phyloP scores from a whole-genome alignment of 2,888 invertebrate species.

The Dryomyza anilis region DNA sequence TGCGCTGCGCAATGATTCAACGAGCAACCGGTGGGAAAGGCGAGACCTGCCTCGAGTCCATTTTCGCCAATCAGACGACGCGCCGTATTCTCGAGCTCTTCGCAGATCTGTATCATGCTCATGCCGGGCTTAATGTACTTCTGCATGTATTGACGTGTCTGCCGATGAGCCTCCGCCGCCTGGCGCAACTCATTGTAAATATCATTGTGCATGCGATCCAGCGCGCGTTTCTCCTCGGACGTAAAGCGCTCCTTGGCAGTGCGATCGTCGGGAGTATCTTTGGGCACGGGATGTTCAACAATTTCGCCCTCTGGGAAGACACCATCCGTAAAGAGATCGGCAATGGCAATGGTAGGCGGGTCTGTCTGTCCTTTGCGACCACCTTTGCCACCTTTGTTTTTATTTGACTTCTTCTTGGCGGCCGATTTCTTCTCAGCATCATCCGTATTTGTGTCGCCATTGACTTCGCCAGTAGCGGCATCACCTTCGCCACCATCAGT shows the following conservation, averaged over 20 bases:
- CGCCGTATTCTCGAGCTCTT: constrained; percentile 91
- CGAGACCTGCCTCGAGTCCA: constrained; percentile 90
- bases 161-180: constrained; percentile 97
- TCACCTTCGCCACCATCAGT: constrained; percentile 40
- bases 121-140: constrained; percentile 97
- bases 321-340: constrained; percentile 83
- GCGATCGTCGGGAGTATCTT: constrained; percentile 73
- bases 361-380: constrained; percentile 67
- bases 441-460: constrained; percentile 56
- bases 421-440: constrained; percentile 45
- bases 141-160: constrained; percentile 76
- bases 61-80: constrained; percentile 92
- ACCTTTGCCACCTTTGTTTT: constrained; percentile 63
- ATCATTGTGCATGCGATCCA: constrained; percentile 89
- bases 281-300: constrained; percentile 74
- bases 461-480: constrained; percentile 37
- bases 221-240: constrained; percentile 84
- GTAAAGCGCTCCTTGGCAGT: constrained; percentile 86
- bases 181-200: constrained; percentile 93
- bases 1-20: constrained; percentile 99
- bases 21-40: constrained; percentile 98
- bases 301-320: constrained; percentile 89
- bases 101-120: constrained; percentile 99
- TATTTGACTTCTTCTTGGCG: constrained; percentile 62
- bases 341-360: constrained; percentile 86